Percentiles rank a stretch among this genome's conserved stretches.
These are phyloP conservation scores for Formica selysi DNA, from an alignment of 1,140 invertebrate genomes.

Conservation along the genomic window DNA sequence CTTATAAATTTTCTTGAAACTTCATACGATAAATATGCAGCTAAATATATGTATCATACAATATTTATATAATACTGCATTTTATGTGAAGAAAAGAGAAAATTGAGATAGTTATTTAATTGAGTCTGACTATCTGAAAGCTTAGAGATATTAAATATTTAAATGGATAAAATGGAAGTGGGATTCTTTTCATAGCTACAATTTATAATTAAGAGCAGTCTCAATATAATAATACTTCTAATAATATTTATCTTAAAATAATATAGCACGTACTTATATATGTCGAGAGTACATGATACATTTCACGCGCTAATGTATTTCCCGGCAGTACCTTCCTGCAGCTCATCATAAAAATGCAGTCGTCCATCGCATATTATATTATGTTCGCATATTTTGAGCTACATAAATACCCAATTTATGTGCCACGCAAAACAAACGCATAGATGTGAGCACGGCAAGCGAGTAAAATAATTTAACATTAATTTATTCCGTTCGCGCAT, in stretches of 20 bases:
- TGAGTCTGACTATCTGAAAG: background rate
- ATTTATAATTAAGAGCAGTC: background rate
- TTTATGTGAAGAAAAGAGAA: background rate
- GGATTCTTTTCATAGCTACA: too few relatives aligned
- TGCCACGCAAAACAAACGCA: background rate
- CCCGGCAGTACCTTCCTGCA: background rate
- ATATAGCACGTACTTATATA: background rate
- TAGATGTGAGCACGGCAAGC: background rate
- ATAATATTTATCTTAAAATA: conserved; percentile 11
- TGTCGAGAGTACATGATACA: background rate
- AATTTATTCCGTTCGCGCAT: background rate
- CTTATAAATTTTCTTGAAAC: background rate
- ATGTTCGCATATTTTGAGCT: conserved; percentile 3
- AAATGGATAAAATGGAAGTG: too few relatives aligned
- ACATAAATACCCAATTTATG: conserved; percentile 10
- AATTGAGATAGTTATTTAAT: background rate
- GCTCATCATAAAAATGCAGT: background rate
- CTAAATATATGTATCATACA: background rate
- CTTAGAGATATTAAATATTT: background rate
- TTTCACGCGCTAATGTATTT: conserved; percentile 3
- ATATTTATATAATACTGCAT: background rate
- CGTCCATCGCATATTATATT: background rate
- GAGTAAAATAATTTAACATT: conserved; percentile 16
- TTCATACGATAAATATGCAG: background rate
- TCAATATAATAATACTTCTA: background rate